Percentiles rank a stretch among this genome's conserved stretches.
Evolutionary conservation across 2,888 invertebrate genomes (phyloP).

Genomic region (Prenolepis imparis): DNA sequence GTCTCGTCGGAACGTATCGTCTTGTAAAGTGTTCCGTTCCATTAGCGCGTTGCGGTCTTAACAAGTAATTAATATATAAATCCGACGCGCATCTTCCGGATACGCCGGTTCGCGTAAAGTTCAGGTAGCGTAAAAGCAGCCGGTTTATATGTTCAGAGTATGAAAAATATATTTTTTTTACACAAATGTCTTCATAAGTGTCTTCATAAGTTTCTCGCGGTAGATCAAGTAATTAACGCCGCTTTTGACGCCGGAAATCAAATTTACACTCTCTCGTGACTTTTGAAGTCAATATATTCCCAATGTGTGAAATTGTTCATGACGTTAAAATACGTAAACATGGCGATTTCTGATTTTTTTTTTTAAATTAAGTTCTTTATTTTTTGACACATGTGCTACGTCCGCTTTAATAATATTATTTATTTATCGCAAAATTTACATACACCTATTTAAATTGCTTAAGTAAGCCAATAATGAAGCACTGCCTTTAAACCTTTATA

Average conservation of each 20-base stretch:
- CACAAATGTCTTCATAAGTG: conserved; percentile 1
- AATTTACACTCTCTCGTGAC: conserved; percentile 16
- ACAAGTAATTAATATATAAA: conserved; percentile 47
- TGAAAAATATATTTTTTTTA: not conserved
- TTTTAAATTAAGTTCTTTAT: not conserved
- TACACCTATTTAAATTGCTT: not conserved
- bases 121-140: conserved; percentile 4
- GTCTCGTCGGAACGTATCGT: conserved; percentile 11
- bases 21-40: conserved; percentile 35
- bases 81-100: conserved; percentile 27
- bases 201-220: not conserved
- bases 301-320: not conserved
- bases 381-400: not conserved
- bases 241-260: not conserved
- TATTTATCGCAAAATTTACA: conserved; percentile 29
- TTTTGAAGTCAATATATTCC: not conserved
- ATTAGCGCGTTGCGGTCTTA: conserved; percentile 19
- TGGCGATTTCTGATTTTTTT: not conserved
- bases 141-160: not conserved
- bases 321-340: not conserved
- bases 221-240: conserved; percentile 34
- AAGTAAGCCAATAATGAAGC: conserved; percentile 16
- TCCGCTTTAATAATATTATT: conserved; percentile 12
- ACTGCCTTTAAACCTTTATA: conserved; percentile 42
- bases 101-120: not conserved